phyloP scores from a whole-genome alignment of 2,888 invertebrate species.

The Acleris emargana region DNA sequence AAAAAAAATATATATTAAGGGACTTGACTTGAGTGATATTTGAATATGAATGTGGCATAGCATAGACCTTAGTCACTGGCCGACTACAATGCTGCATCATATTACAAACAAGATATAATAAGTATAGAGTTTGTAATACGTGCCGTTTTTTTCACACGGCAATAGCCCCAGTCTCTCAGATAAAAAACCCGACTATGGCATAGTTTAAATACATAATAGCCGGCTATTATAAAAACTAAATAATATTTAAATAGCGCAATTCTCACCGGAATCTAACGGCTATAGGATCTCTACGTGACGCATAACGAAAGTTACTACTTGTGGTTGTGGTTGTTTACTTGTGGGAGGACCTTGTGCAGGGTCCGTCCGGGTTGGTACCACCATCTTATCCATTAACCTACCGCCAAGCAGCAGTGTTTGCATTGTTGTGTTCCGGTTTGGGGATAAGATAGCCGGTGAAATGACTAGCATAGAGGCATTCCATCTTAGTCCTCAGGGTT shows the following conservation, averaged over 20 bases:
- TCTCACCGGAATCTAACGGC: constrained; percentile 67
- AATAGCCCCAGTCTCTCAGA: constrained; percentile 12
- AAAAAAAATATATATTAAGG: no score
- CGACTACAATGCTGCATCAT: background rate
- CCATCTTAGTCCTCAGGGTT: no score
- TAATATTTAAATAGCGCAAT: constrained; percentile 41
- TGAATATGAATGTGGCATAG: background rate
- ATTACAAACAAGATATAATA: constrained; percentile 12
- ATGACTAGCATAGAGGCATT: no score
- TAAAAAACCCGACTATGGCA: constrained; percentile 18
- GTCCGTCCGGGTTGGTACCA: no score
- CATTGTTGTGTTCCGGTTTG: no score
- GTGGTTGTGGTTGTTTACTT: no score
- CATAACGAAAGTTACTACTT: no score
- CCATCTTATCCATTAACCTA: no score
- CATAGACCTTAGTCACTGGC: background rate
- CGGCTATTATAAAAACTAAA: constrained; percentile 33
- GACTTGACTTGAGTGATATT: no score
- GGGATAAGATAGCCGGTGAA: no score
- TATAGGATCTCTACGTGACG: constrained; percentile 37
- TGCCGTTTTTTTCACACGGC: constrained; percentile 26
- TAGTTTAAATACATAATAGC: constrained; percentile 33
- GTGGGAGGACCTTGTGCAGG: no score
- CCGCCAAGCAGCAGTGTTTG: no score
- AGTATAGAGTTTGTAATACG: background rate